Conservation (phyloP, 2,888 invertebrate species). For the Marasmarcha lunaedactyla region DNA sequence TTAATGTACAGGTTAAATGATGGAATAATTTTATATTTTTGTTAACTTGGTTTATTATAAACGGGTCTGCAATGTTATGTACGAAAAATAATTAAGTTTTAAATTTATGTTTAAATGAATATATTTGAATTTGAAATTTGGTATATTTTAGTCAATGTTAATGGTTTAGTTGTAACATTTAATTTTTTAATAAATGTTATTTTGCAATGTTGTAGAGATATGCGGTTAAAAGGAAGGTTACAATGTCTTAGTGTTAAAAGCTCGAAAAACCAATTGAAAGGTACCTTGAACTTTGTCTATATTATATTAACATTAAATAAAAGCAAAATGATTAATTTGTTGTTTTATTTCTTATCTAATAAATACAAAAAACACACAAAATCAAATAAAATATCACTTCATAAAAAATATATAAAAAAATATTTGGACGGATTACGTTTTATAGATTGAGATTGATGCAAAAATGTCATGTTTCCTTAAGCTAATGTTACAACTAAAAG, state of each 20-base stretch:
- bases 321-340: slow-evolving; percentile 40
- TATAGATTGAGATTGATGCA: slow-evolving; percentile 18
- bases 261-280: slow-evolving; percentile 68
- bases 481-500: too few species aligned
- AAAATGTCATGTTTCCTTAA: too few species aligned
- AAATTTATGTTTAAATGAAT: slow-evolving; percentile 41
- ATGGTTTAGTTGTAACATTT: slow-evolving; percentile 52
- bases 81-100: slow-evolving; percentile 55
- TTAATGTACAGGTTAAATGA: slow-evolving; percentile 48
- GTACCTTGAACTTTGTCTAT: slow-evolving; percentile 71
- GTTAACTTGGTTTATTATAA: slow-evolving; percentile 63
- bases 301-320: slow-evolving; percentile 72
- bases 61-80: slow-evolving; percentile 65
- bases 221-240: slow-evolving; percentile 54
- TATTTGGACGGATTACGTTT: slow-evolving; percentile 36
- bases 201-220: slow-evolving; percentile 62
- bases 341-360: slow-evolving; percentile 22
- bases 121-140: slow-evolving; percentile 58
- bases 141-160: slow-evolving; percentile 64
- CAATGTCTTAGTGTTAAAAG: slow-evolving; percentile 64
- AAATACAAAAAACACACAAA: background rate
- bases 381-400: background rate
- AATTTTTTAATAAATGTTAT: slow-evolving; percentile 57
- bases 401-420: slow-evolving; percentile 28
- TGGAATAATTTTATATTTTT: slow-evolving; percentile 53